Evolutionary conservation across 2,113 vertebrate genomes (phyloP).

Genomic region (Opisthocomus hoazin): DNA sequence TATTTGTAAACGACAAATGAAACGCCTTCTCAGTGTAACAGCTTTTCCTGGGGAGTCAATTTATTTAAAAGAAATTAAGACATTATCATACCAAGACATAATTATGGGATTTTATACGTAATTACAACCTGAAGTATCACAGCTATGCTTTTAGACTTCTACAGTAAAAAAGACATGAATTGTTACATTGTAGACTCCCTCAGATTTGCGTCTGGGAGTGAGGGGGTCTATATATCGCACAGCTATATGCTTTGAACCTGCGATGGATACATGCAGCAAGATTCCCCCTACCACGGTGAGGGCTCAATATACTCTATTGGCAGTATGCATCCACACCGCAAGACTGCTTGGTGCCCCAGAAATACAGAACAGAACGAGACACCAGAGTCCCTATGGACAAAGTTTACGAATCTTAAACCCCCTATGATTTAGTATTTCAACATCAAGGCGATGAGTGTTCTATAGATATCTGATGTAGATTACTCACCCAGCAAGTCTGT

Average conservation of each 20-base stretch:
- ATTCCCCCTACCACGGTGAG: not conserved
- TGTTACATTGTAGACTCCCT: not conserved
- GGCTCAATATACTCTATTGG: not conserved
- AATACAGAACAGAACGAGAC: not conserved
- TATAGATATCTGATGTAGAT: not conserved
- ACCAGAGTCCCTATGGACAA: not conserved
- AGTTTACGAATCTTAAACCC: not conserved
- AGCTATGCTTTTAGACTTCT: not conserved
- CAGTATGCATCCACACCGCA: not conserved
- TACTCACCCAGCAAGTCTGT: constrained; percentile 4
- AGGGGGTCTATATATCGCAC: rapidly evolving
- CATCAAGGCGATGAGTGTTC: not conserved
- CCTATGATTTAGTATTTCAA: not conserved
- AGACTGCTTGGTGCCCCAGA: not conserved
- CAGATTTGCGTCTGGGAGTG: not conserved
- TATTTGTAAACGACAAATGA: constrained; percentile 35
- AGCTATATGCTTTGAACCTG: not conserved
- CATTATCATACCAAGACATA: not conserved
- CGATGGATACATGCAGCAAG: too few species aligned
- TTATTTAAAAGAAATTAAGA: constrained; percentile 22
- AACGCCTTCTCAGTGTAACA: not conserved
- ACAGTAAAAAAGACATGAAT: not conserved
- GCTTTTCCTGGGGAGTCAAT: not conserved
- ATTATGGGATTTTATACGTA: not conserved
- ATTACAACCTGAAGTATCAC: not conserved